Evolutionary conservation across 2,888 invertebrate species (phyloP), one percentile per base, ranked within the genome.

Genomic region (Adelphocoris suturalis): DNA sequence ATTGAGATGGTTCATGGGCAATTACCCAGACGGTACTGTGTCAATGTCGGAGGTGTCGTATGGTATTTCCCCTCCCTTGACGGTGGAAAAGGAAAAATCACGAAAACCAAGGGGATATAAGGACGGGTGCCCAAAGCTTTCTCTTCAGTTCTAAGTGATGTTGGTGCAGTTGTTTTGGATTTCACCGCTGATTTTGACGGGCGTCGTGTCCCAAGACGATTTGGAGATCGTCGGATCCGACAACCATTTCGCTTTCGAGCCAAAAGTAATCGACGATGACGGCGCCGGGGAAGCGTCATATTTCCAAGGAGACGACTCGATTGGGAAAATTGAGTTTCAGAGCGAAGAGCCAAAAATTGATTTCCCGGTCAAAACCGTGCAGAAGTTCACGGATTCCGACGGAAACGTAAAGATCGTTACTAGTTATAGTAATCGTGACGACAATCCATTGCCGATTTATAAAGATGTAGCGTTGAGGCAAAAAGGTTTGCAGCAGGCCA

Each of bases 401-500:
- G 91, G 91, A 13, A 91, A 91, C 86, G 89, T 90, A 37, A 86
- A 89, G 75, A 90, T 91, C 80, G 88, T 91, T 14, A 91, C 91
- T 7, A 91, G 90, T 78, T 91, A 90, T 68, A 90, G 90, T 48
- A 89, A 90, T 80, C 81, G 89, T 47, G 90, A 90, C 19, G 91
- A 91, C 52, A 89, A 84, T 37, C 89, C 90, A 2, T 84, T 89
- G 61, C 90, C 91, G 28, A 90, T 90, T 75, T 90, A 90, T 52
- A 89, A 90, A 81, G 88, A 85, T 28, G 48, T 78, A 4, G 68
- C 80, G 23, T 82, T 86, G 19, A 47, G 88, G 88, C 78, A 88
- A 19, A 88, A 52, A 46, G 81, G 61, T 28, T 47, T 48, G 80
- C 46, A 55, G 48, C 76, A 55, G n/a, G 47, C 52, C 27, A 81